Base-by-base conservation (phyloP, 2,113 vertebrate species). In the Puffinus mauretanicus region DNA sequence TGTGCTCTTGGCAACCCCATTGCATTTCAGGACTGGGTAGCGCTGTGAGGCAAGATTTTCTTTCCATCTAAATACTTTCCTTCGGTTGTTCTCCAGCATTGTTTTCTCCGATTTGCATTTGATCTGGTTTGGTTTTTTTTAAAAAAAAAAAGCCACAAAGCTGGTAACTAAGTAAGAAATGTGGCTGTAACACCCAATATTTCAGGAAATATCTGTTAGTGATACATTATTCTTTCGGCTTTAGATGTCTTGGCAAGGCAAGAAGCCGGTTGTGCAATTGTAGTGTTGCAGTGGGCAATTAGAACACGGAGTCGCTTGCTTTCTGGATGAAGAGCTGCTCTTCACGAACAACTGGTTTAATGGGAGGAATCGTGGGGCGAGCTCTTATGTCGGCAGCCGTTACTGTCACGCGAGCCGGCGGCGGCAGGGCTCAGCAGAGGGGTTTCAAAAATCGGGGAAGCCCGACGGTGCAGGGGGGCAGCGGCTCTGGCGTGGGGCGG, bases 351-450 rank as follows among this genome's bases (percentile, higher is more conserved):
- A 24, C 84, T 70, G 66, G 81, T 79, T 66, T 55, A 32, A 15
- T 16, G 42, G 57, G 75, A 76, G 47, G 57, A 29, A 20, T 46
- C 0, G 3, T 14, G 46, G 36, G 8, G 11, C 1, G 5, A 51
- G 86, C 38, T 52, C 22, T 54, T 9, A 18, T 72, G 13, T 29
- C 1, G 3, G 49, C 51, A 30, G 71, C 10, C 1, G 10, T 34
- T 32, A 13, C 40, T 13, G 55, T 26, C 32, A 5, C 1, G 2
- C 1, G 7, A 36, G 47, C 26, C 6, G 12, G 2, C 3, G 5
- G 36, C 0, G 1, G 10, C 42, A 15, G 46, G 30, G n/a, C 7
- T 77, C 25, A 13, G 26, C 42, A 20, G 20, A 25, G 26, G 25
- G 42, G 15, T 11, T 27, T 18, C 10, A 47, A 10, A 16, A 47